A percentile compares a stretch with the other conserved stretches of the same genome.
phyloP scores from a whole-genome alignment of 1,140 invertebrate species.

The Hycleus phaleratus region DNA sequence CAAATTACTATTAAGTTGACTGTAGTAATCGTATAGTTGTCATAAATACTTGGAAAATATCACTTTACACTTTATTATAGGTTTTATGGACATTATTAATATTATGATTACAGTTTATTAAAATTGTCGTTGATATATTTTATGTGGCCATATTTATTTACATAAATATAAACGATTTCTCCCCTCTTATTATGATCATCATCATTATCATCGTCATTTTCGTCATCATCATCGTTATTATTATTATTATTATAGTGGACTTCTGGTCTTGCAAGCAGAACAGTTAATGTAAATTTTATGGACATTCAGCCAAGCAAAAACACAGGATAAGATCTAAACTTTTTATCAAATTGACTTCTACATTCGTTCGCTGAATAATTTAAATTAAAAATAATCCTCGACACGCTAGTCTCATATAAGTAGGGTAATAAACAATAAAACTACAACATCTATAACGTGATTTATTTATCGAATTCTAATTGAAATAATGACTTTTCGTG shows the following conservation, averaged over 20 bases:
- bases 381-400: too few species aligned
- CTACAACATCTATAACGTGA: background rate
- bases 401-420: too few species aligned
- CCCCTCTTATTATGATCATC: too few species aligned
- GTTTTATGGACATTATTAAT: conserved; percentile 20
- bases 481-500: conserved; percentile 13
- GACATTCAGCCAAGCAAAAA: background rate
- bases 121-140: conserved; percentile 15
- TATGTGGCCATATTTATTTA: conserved; percentile 1
- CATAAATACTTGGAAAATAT: conserved; percentile 26
- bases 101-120: conserved; percentile 27
- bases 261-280: conserved; percentile 15
- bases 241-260: background rate
- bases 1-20: conserved; percentile 27
- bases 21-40: conserved; percentile 24
- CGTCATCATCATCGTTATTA: too few species aligned
- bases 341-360: too few species aligned
- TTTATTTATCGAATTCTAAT: conserved; percentile 6
- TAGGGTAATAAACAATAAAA: background rate
- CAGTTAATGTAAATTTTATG: background rate
- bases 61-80: conserved; percentile 25
- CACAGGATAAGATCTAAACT: background rate
- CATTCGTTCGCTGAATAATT: too few species aligned
- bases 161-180: conserved; percentile 1
- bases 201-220: background rate